phyloP scores from a whole-genome alignment of 2,797 vertebrate species.

The Leptodactylus fallax region DNA sequence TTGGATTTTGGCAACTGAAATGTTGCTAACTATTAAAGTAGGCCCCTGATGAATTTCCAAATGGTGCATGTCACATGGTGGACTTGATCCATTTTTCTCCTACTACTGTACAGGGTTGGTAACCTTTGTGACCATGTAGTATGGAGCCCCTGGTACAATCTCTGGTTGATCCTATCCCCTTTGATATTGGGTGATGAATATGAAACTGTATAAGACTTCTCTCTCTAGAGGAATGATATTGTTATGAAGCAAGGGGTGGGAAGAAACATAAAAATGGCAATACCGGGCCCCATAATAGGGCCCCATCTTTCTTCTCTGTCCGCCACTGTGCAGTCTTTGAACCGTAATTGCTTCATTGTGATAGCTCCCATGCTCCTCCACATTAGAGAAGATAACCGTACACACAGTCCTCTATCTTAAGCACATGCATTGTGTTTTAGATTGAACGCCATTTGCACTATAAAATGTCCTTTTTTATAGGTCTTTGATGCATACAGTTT shows the following conservation, averaged over 20 bases:
- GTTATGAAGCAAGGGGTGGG: not conserved
- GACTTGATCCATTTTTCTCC: too few relatives aligned
- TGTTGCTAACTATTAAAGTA: too few relatives aligned
- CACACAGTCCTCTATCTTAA: not conserved
- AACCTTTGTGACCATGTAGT: too few relatives aligned
- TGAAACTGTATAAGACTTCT: too few relatives aligned
- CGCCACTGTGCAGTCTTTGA: not conserved
- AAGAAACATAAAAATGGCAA: not conserved
- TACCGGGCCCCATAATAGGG: not conserved
- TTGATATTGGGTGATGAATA: too few relatives aligned
- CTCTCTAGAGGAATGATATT: not conserved
- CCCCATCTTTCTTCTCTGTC: not conserved
- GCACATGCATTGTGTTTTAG: not conserved
- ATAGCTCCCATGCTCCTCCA: not conserved
- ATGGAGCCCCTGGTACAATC: too few relatives aligned
- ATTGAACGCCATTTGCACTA: not conserved
- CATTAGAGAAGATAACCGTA: not conserved
- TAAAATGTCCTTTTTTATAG: conserved; percentile 11
- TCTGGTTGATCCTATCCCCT: too few relatives aligned
- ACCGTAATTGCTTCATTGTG: not conserved
- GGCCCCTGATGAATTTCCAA: too few relatives aligned
- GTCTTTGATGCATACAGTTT: conserved; percentile 16
- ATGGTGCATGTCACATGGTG: too few relatives aligned
- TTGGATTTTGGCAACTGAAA: too few relatives aligned
- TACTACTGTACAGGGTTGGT: too few relatives aligned